Percentiles rank a stretch among this genome's conserved stretches.
These are phyloP conservation scores for Malurus cyaneus DNA, from an alignment of 2,113 vertebrate species.

Conservation along the genomic window DNA sequence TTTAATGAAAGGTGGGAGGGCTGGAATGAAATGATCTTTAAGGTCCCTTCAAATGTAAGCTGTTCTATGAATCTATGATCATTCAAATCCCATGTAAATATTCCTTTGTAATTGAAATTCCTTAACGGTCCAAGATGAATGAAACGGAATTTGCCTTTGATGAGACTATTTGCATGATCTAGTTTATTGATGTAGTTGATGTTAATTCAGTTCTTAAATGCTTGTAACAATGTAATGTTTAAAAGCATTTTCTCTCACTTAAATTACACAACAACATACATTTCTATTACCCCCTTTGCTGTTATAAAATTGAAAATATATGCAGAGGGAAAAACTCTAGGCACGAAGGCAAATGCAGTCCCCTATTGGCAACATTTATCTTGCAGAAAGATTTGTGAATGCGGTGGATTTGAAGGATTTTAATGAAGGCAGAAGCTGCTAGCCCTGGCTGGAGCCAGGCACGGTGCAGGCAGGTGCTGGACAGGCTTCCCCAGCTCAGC, in stretches of 20 bases:
- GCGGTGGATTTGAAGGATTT: not conserved
- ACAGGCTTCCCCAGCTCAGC: not conserved
- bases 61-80: not conserved
- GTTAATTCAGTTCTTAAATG: not conserved
- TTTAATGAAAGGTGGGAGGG: not conserved
- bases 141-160: not conserved
- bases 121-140: not conserved
- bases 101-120: not conserved
- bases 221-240: not conserved
- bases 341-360: not conserved
- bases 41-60: not conserved
- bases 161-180: not conserved
- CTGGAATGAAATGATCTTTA: not conserved
- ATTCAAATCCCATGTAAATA: not conserved
- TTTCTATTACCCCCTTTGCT: not conserved
- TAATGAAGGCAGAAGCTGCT: constrained; percentile 3
- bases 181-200: not conserved
- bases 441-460: not conserved
- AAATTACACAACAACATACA: not conserved
- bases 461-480: constrained; percentile 27
- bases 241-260: not conserved
- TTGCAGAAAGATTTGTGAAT: not conserved
- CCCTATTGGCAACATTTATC: not conserved
- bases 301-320: not conserved
- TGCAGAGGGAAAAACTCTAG: not conserved